Percentiles rank a stretch among this genome's conserved stretches.
Evolutionary conservation across 2,888 invertebrate genomes (phyloP).

Genomic region (Brachylomia viminalis): DNA sequence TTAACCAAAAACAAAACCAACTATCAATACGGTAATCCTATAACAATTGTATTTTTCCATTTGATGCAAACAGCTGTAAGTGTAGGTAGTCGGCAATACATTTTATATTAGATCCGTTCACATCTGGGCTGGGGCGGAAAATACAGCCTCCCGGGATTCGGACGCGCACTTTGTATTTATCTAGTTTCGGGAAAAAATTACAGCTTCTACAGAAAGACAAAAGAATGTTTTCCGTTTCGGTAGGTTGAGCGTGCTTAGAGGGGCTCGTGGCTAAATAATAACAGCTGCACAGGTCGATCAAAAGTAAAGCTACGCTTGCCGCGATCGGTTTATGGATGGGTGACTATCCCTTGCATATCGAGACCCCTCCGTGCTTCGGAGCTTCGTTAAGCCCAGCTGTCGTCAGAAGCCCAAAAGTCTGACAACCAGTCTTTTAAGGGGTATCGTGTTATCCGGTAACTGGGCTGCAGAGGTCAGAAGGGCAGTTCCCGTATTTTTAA

Average conservation of each 20-base stretch:
- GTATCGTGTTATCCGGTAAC: not conserved
- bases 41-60: conserved; percentile 29
- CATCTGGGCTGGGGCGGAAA: conserved; percentile 24
- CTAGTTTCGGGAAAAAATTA: not conserved
- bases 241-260: not conserved
- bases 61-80: conserved; percentile 5
- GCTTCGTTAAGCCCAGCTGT: not conserved
- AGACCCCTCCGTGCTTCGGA: not conserved
- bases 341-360: not conserved
- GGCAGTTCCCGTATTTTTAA: too few relatives aligned
- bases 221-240: not conserved
- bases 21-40: not conserved
- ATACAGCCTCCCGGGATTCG: conserved; percentile 11
- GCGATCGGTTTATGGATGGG: not conserved
- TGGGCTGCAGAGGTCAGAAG: not conserved
- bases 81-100: conserved; percentile 16
- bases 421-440: not conserved
- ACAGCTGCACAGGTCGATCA: not conserved
- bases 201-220: conserved; percentile 3
- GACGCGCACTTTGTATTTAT: conserved; percentile 7
- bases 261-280: not conserved
- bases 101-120: conserved; percentile 28
- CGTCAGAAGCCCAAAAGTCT: not conserved
- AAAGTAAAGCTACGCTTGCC: not conserved
- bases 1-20: not conserved